Percentiles rank a stretch among this genome's conserved stretches.
Conservation (phyloP, 35 echinoderm and acorn worm species). For the Ophioderma brevispina region DNA sequence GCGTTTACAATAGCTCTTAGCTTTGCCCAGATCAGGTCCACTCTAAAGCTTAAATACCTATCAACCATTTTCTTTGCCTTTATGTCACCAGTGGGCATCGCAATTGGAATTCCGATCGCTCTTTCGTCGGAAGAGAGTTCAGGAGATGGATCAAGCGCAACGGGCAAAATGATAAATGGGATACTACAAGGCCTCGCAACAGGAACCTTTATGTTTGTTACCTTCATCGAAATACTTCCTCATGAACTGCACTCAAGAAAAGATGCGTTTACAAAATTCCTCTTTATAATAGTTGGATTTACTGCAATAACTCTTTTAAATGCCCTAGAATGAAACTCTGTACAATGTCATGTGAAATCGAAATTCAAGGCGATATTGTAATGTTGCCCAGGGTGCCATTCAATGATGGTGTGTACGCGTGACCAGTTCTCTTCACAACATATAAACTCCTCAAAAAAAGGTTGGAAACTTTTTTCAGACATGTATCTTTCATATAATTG, state of each 20-base stretch:
- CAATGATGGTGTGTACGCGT: too few species aligned
- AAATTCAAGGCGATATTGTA: too few species aligned
- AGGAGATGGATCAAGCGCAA: conserved; percentile 18
- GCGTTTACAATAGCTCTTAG: conserved; percentile 77
- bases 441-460: too few species aligned
- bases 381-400: too few species aligned
- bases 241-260: conserved; percentile 66
- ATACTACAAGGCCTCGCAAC: conserved; percentile 88
- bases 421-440: too few species aligned
- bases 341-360: too few species aligned
- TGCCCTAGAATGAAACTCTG: conserved; percentile 6
- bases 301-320: conserved; percentile 49
- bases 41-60: conserved; percentile 31
- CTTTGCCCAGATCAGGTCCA: conserved; percentile 51
- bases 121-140: not conserved
- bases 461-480: too few species aligned
- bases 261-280: conserved; percentile 69
- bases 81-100: conserved; percentile 79
- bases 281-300: conserved; percentile 70
- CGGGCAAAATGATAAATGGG: conserved; percentile 54
- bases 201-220: conserved; percentile 93
- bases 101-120: conserved; percentile 81
- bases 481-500: too few species aligned
- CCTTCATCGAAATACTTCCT: conserved; percentile 91
- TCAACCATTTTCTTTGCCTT: conserved; percentile 66